These are phyloP conservation scores for Coluber constrictor DNA, from an alignment of 2,797 vertebrate species.

Conservation along the genomic window DNA sequence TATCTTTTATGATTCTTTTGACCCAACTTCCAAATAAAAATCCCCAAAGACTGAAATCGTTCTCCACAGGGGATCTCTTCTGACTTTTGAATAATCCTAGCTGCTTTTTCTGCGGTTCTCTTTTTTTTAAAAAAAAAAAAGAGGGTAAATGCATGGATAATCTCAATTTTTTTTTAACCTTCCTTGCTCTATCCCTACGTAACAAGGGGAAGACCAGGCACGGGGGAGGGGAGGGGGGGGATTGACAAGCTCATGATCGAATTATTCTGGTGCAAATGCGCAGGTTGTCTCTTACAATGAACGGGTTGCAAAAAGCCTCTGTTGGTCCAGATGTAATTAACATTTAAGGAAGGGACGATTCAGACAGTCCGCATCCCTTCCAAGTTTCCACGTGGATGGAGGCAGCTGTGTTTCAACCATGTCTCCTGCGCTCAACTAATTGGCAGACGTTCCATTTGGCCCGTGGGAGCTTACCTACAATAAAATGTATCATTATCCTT, in stretches of 20 bases:
- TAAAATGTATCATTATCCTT: constrained; percentile 48
- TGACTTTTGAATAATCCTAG: not conserved
- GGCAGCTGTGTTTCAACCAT: not conserved
- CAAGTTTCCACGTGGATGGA: constrained; percentile 3
- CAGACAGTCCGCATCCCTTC: not conserved
- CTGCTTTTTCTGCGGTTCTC: not conserved
- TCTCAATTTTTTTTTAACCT: not conserved
- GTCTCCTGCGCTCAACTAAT: constrained; percentile 30
- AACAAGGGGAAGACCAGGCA: not conserved
- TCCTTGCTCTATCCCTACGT: not conserved
- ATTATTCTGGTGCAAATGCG: not conserved
- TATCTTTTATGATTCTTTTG: not conserved
- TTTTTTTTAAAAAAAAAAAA: not conserved
- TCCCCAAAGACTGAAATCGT: not conserved
- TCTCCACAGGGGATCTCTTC: not conserved
- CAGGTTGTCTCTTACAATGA: constrained; percentile 26
- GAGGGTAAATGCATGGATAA: not conserved
- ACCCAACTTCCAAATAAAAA: not conserved
- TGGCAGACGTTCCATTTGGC: constrained; percentile 41
- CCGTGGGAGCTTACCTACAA: constrained; percentile 35
- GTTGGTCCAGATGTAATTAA: constrained; percentile 24
- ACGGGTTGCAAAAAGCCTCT: constrained; percentile 19
- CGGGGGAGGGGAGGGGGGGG: not conserved
- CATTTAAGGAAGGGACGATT: not conserved
- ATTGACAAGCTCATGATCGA: not conserved